Evolutionary conservation across 1,140 invertebrate genomes (phyloP).

Genomic region (Anthonomus grandis): DNA sequence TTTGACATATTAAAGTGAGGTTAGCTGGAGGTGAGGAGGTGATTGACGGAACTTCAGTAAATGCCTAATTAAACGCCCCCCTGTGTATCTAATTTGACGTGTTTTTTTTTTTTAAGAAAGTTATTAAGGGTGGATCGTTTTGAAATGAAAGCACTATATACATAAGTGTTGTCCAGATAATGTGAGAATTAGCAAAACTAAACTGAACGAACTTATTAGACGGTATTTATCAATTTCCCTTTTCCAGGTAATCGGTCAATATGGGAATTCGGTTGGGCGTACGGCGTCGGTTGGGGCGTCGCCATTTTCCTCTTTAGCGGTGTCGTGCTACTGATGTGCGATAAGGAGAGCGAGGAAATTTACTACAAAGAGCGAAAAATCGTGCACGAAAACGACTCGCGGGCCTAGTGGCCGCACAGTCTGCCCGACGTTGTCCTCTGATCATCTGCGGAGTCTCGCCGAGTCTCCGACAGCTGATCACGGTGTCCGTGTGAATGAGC

Average conservation of each 20-base stretch:
- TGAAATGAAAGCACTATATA: too few relatives aligned
- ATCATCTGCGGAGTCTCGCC: conserved; percentile 37
- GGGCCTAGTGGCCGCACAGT: conserved; percentile 72
- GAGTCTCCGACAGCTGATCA: conserved; percentile 39
- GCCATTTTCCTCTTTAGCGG: conserved; percentile 95
- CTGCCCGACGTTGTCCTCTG: conserved; percentile 74
- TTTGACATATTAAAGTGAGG: too few relatives aligned
- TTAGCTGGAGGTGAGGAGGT: too few relatives aligned
- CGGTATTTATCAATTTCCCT: too few relatives aligned
- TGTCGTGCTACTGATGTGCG: conserved; percentile 87
- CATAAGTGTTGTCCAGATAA: too few relatives aligned
- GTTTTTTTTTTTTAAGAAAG: too few relatives aligned
- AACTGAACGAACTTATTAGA: too few relatives aligned
- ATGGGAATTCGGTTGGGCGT: conserved; percentile 97
- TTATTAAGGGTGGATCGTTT: too few relatives aligned
- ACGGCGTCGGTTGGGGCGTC: conserved; percentile 95
- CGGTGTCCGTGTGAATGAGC: conserved; percentile 32
- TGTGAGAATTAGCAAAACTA: too few relatives aligned
- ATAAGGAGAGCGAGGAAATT: conserved; percentile 97
- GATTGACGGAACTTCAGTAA: too few relatives aligned
- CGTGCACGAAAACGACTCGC: conserved; percentile 65
- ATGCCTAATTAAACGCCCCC: too few relatives aligned
- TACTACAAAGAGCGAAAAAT: conserved; percentile 96
- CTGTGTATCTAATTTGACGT: too few relatives aligned
- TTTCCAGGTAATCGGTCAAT: conserved; percentile 75